Evolutionary conservation across 1,140 invertebrate species (phyloP).

Genomic region (Bombyx mandarina): DNA sequence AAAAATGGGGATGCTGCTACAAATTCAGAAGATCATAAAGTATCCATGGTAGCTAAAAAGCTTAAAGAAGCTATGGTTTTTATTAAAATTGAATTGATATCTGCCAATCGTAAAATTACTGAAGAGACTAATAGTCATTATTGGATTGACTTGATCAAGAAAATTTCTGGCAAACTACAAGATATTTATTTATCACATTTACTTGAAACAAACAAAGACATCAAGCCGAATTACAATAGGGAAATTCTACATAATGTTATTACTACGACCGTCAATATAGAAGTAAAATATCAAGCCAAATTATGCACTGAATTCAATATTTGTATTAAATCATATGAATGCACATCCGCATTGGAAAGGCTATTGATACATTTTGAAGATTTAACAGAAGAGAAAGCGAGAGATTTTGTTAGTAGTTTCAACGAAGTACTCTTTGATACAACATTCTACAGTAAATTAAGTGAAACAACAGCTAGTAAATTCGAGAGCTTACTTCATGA

Average conservation of each 20-base stretch:
- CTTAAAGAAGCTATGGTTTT: constrained; percentile 13
- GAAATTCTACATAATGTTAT: constrained; percentile 32
- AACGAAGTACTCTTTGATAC: constrained; percentile 29
- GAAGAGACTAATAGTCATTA: constrained; percentile 20
- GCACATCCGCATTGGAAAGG: constrained; percentile 26
- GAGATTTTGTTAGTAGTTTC: constrained; percentile 23
- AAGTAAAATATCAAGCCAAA: constrained; percentile 32
- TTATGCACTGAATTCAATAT: constrained; percentile 32
- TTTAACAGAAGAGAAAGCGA: constrained; percentile 24
- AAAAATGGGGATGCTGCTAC: too few species aligned
- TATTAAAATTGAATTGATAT: constrained; percentile 25
- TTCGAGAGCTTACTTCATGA: constrained; percentile 44
- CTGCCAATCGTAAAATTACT: constrained; percentile 21
- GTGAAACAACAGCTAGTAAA: constrained; percentile 27
- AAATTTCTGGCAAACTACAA: constrained; percentile 38
- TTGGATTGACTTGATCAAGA: constrained; percentile 45
- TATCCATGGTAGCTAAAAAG: constrained; percentile 3
- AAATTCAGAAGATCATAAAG: too few species aligned
- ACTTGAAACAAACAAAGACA: constrained; percentile 12
- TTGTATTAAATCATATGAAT: constrained; percentile 32
- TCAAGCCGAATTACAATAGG: too few species aligned
- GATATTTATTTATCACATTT: constrained; percentile 14
- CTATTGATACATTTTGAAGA: constrained; percentile 26
- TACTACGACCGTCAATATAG: constrained; percentile 28
- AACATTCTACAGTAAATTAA: constrained; percentile 26